Conservation (phyloP, 2,113 vertebrate species). For the Pluvianellus socialis region DNA sequence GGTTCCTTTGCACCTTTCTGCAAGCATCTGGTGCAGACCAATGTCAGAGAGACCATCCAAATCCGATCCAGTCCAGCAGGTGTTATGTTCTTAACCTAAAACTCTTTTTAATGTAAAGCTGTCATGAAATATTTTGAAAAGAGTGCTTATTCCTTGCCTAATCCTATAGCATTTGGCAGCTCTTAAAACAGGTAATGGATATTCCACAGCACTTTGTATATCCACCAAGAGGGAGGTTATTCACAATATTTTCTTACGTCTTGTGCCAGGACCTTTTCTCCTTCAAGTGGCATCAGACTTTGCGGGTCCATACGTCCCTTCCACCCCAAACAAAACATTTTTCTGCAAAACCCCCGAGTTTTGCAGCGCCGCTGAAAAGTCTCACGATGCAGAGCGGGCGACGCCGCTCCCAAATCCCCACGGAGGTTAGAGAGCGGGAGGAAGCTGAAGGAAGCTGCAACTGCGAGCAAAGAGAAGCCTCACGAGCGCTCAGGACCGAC, state of each 20-base stretch:
- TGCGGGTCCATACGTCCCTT: accelerated
- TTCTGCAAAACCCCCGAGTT: background rate
- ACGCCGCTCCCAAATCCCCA: background rate
- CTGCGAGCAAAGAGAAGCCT: background rate
- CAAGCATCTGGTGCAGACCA: background rate
- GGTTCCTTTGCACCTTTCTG: background rate
- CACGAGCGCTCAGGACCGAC: accelerated
- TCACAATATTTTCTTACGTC: background rate
- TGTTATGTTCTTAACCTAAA: conserved; percentile 24
- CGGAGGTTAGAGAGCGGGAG: background rate
- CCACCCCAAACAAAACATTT: background rate
- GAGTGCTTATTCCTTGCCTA: background rate
- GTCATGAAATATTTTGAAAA: conserved; percentile 31
- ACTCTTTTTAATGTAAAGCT: conserved; percentile 21
- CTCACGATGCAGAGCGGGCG: accelerated
- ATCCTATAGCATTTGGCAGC: background rate
- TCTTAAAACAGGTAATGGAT: background rate
- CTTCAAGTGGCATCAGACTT: background rate
- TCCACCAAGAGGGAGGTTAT: background rate
- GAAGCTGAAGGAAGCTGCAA: background rate
- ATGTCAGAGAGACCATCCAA: background rate
- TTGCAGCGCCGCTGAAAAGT: background rate
- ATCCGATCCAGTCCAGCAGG: conserved; percentile 28
- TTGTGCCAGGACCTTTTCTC: background rate
- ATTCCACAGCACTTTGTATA: background rate